phyloP scores from a whole-genome alignment of 2,888 invertebrate species.

The Cataglyphis livida region DNA sequence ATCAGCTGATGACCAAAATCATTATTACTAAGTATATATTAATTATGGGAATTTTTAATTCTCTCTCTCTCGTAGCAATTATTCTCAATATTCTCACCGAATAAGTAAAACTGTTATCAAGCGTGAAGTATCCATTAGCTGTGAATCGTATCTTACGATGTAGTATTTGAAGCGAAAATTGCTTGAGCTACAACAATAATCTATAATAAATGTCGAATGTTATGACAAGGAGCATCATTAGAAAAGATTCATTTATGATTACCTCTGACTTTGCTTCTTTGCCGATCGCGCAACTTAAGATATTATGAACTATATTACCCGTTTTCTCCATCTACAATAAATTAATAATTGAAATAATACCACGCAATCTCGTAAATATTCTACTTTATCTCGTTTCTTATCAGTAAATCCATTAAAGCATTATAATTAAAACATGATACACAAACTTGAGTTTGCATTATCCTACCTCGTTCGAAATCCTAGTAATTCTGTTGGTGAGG shows the following conservation, averaged over 20 bases:
- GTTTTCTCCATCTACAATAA: constrained; percentile 60
- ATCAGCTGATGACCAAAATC: constrained; percentile 66
- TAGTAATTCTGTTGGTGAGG: constrained; percentile 56
- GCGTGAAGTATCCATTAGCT: constrained; percentile 77
- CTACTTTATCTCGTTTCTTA: background rate
- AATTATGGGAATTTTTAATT: constrained; percentile 6
- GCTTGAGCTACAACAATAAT: constrained; percentile 74
- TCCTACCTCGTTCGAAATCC: constrained; percentile 60
- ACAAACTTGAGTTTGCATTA: background rate
- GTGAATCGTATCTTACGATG: constrained; percentile 77
- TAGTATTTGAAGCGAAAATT: constrained; percentile 79
- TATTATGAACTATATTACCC: constrained; percentile 44
- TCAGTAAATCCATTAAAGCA: background rate
- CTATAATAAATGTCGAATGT: constrained; percentile 19
- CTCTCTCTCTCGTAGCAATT: background rate
- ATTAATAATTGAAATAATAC: background rate
- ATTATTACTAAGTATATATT: background rate
- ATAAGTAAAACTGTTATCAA: constrained; percentile 79
- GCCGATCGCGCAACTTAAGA: constrained; percentile 51
- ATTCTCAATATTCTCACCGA: constrained; percentile 72
- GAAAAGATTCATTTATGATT: background rate
- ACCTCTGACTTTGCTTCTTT: constrained; percentile 61
- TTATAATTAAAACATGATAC: background rate
- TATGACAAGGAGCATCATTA: background rate
- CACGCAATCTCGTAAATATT: background rate